phyloP scores from a whole-genome alignment of 2,113 vertebrate genomes.

The Oncorhynchus nerka region DNA sequence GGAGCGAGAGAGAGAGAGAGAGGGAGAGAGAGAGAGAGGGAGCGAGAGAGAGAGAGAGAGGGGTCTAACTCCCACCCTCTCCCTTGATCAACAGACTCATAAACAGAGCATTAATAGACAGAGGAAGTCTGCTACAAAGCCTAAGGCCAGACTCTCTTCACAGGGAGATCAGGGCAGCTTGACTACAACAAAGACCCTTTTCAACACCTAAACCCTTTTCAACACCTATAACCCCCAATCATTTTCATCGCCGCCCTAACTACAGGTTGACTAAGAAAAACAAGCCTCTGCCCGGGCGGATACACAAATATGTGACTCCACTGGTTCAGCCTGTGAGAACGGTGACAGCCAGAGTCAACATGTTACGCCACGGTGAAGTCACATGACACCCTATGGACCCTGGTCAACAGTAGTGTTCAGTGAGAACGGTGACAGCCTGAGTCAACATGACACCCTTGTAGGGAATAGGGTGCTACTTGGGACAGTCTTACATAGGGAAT shows the following conservation, averaged over 20 bases:
- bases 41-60: background rate
- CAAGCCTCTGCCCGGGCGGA: constrained; percentile 24
- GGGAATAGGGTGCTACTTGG: too few relatives aligned
- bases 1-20: too few relatives aligned
- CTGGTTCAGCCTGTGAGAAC: constrained; percentile 2
- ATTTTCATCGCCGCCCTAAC: constrained; percentile 42
- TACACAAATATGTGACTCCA: constrained; percentile 34
- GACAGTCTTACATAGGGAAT: too few relatives aligned
- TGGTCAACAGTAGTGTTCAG: too few relatives aligned
- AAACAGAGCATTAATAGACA: constrained; percentile 47
- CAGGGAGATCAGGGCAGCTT: constrained; percentile 36
- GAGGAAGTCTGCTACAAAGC: constrained; percentile 61
- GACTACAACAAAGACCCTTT: constrained; percentile 61
- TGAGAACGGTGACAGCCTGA: too few relatives aligned
- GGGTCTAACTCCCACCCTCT: background rate
- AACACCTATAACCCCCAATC: too few relatives aligned
- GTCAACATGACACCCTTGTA: too few relatives aligned
- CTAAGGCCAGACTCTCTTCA: constrained; percentile 65
- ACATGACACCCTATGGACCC: too few relatives aligned
- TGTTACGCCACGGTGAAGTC: background rate
- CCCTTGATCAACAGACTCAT: background rate
- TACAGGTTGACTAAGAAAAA: constrained; percentile 46
- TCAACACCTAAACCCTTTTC: constrained; percentile 25
- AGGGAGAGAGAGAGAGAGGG: background rate
- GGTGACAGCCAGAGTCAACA: constrained; percentile 30